Evolutionary conservation across 2,888 invertebrate species (phyloP).

Genomic region (Panopea generosa): DNA sequence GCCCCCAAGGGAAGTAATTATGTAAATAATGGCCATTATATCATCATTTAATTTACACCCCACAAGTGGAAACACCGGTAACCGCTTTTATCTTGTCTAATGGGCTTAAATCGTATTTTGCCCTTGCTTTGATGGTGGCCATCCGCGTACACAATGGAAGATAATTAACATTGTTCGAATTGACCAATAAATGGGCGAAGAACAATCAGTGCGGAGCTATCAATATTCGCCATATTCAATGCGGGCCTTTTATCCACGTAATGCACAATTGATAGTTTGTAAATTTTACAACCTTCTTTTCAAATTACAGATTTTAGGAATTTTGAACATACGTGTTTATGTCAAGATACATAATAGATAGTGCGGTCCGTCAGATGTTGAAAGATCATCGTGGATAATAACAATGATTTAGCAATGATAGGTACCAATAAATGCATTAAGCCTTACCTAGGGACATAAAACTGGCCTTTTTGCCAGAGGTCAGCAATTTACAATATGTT

Average conservation of each 20-base stretch:
- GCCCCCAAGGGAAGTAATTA: slow-evolving; percentile 40
- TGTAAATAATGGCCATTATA: slow-evolving; percentile 46
- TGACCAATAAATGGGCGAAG: slow-evolving; percentile 52
- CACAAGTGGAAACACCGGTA: slow-evolving; percentile 42
- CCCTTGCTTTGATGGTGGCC: slow-evolving; percentile 61
- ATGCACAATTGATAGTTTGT: slow-evolving; percentile 55
- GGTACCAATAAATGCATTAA: slow-evolving; percentile 44
- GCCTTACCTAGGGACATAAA: slow-evolving; percentile 23
- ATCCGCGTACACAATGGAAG: slow-evolving; percentile 48
- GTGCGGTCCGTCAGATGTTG: slow-evolving; percentile 40
- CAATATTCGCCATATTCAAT: slow-evolving; percentile 32
- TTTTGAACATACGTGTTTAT: slow-evolving; percentile 64
- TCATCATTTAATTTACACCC: slow-evolving; percentile 56
- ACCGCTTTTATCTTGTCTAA: slow-evolving; percentile 43
- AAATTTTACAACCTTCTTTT: slow-evolving; percentile 51
- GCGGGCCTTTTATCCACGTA: slow-evolving; percentile 56
- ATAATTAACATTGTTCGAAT: slow-evolving; percentile 58
- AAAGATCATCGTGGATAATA: slow-evolving; percentile 50
- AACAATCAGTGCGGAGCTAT: slow-evolving; percentile 54
- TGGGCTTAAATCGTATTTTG: slow-evolving; percentile 40
- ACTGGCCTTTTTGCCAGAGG: slow-evolving; percentile 32
- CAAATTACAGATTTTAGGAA: slow-evolving; percentile 58
- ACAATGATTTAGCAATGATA: slow-evolving; percentile 62
- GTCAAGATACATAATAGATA: slow-evolving; percentile 47
- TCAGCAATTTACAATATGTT: slow-evolving; percentile 26